Evolutionary conservation across 2,113 vertebrate species (phyloP).

Genomic region (Manacus vitellinus): DNA sequence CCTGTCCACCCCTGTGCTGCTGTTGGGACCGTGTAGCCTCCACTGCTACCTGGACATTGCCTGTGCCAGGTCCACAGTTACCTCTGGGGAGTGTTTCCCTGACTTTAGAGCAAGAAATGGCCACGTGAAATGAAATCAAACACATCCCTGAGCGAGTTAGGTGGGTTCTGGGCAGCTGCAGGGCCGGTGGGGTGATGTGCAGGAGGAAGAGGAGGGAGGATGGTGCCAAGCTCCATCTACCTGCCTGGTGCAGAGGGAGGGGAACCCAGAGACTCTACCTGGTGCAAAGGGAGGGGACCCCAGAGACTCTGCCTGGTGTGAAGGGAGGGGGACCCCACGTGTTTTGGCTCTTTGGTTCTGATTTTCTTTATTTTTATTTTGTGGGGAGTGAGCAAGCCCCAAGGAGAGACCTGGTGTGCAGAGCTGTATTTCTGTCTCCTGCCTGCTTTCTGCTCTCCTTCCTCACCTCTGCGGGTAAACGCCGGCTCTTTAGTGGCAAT

Average conservation of each 20-base stretch:
- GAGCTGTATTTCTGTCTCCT: conserved; percentile 36
- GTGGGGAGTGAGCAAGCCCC: background rate
- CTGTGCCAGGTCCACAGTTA: background rate
- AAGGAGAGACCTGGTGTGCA: background rate
- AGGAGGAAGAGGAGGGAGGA: background rate
- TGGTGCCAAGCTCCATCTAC: fast-evolving
- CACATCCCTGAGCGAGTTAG: fast-evolving
- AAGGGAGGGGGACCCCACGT: background rate
- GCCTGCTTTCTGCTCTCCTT: conserved; percentile 1
- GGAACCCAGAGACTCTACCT: background rate
- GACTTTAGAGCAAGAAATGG: background rate
- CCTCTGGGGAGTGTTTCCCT: background rate
- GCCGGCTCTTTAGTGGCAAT: conserved; percentile 59
- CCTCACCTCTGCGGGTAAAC: conserved; percentile 56
- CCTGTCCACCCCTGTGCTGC: fast-evolving
- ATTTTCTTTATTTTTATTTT: background rate
- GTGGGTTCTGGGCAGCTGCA: background rate
- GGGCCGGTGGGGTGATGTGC: fast-evolving
- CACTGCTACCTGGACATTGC: fast-evolving
- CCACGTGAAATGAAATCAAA: fast-evolving
- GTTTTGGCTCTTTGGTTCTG: background rate
- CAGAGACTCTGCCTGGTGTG: background rate
- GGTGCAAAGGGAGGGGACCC: background rate
- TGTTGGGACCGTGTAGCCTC: fast-evolving
- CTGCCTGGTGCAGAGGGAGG: background rate